phyloP scores from a whole-genome alignment of 2,888 invertebrate genomes.

The Nomada flava region DNA sequence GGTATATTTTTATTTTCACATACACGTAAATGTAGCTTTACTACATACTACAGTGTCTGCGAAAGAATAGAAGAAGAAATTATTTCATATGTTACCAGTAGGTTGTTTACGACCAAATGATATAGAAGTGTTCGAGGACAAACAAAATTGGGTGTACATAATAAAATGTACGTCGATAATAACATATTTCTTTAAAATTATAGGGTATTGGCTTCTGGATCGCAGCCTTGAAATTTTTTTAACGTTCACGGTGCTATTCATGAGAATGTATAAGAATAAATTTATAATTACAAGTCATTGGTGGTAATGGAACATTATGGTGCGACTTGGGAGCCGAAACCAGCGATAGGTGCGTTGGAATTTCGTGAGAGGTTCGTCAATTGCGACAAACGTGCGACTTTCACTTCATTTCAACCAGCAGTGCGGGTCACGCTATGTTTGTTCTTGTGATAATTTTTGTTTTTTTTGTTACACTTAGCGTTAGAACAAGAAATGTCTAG shows the following conservation, averaged over 20 bases:
- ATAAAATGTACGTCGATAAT: not conserved
- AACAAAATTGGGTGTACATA: too few species aligned
- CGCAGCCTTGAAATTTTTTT: not conserved
- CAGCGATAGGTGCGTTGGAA: slow-evolving; percentile 32
- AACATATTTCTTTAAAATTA: not conserved
- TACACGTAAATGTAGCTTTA: too few species aligned
- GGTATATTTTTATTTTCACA: too few species aligned
- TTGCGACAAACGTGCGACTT: slow-evolving; percentile 52
- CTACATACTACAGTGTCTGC: too few species aligned
- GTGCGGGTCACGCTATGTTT: slow-evolving; percentile 25
- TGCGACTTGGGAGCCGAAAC: slow-evolving; percentile 31
- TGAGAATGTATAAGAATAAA: not conserved
- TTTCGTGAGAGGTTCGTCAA: slow-evolving; percentile 47
- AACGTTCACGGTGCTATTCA: not conserved
- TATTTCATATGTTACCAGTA: too few species aligned
- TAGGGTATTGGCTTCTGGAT: not conserved
- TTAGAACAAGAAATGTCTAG: not conserved
- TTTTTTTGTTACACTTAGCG: not conserved
- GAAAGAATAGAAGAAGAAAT: too few species aligned
- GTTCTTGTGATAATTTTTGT: slow-evolving; percentile 23
- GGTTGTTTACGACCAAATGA: too few species aligned
- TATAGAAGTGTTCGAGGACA: too few species aligned
- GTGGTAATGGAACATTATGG: not conserved
- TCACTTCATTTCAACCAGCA: slow-evolving; percentile 58
- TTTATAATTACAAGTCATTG: not conserved